phyloP scores from a whole-genome alignment of 2,113 vertebrate species.

The Alligator mississippiensis region DNA sequence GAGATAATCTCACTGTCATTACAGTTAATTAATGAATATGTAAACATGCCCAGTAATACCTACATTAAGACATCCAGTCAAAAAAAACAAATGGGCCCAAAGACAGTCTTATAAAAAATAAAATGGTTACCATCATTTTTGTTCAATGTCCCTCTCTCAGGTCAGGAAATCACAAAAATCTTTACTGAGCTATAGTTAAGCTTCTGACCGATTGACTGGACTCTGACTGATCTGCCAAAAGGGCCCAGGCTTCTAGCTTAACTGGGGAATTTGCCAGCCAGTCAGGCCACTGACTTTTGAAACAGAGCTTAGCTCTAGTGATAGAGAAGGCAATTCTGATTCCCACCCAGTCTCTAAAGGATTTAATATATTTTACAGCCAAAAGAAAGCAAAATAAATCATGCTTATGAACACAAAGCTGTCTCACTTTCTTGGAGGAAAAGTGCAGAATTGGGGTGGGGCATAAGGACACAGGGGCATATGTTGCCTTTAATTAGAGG shows the following conservation, averaged over 20 bases:
- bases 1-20: too few species aligned
- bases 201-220: background rate
- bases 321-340: slow-evolving; percentile 43
- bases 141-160: background rate
- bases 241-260: accelerated
- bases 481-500: background rate
- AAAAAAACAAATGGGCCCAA: background rate
- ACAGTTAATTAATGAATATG: too few species aligned
- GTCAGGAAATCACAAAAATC: background rate
- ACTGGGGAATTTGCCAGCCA: accelerated
- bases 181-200: background rate
- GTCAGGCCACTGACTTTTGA: background rate
- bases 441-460: slow-evolving; percentile 36
- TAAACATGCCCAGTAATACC: too few species aligned
- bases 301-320: background rate
- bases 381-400: slow-evolving; percentile 58
- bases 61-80: background rate
- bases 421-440: slow-evolving; percentile 33
- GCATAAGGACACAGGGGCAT: slow-evolving; percentile 22
- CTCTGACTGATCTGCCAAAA: background rate
- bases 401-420: background rate
- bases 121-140: background rate
- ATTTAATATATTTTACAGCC: slow-evolving; percentile 42
- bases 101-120: background rate
- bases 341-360: slow-evolving; percentile 67